phyloP scores from a whole-genome alignment of 2,797 vertebrate genomes.

The Mergus octosetaceus region DNA sequence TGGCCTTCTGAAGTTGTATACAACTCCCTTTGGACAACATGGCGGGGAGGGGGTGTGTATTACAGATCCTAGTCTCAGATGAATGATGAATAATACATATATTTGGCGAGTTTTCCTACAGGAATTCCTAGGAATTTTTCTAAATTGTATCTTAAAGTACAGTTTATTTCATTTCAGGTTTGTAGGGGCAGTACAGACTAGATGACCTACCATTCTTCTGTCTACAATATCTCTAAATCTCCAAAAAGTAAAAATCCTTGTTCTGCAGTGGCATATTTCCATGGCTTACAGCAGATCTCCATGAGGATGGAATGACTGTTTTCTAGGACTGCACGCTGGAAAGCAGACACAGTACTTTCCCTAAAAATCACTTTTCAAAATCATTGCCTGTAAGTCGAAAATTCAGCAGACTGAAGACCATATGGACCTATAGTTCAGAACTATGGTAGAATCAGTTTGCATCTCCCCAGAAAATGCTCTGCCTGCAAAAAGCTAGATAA shows the following conservation, averaged over 20 bases:
- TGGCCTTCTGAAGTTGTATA: neutral
- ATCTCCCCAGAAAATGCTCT: neutral
- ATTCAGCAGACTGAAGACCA: neutral
- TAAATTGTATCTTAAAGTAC: neutral
- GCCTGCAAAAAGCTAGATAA: neutral
- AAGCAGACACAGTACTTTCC: neutral
- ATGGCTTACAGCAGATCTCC: neutral
- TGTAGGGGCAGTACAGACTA: neutral
- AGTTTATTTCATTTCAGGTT: neutral
- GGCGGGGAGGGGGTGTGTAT: neutral
- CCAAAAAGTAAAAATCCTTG: neutral
- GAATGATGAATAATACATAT: neutral
- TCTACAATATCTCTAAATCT: neutral
- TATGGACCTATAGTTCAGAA: neutral
- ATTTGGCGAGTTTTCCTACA: neutral
- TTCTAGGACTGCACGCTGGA: neutral
- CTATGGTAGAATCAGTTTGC: neutral
- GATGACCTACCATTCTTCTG: neutral
- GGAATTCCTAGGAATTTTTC: neutral
- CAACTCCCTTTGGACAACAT: neutral
- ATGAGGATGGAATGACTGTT: neutral
- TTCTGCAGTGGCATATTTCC: neutral
- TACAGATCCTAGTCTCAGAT: neutral
- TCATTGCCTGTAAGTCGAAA: neutral
- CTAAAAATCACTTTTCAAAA: neutral